These are phyloP conservation scores for Drosophila truncata DNA, from an alignment of 1,140 invertebrate genomes.

Conservation along the genomic window DNA sequence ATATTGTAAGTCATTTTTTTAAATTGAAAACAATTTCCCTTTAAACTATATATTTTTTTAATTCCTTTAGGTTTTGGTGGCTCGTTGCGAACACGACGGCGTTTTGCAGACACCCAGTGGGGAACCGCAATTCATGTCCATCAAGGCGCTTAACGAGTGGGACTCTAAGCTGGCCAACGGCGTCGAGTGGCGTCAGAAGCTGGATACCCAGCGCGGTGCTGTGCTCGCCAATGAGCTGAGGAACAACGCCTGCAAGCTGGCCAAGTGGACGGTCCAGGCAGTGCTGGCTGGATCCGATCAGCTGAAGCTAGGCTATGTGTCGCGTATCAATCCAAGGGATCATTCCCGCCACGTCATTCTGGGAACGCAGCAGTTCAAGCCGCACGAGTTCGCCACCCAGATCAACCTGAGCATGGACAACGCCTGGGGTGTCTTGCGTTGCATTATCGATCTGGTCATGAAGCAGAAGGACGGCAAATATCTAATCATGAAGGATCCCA, in stretches of 20 bases:
- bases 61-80: slow-evolving; percentile 89
- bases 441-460: slow-evolving; percentile 99
- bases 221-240: slow-evolving; percentile 99
- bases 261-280: slow-evolving; percentile 99
- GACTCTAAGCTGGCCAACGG: slow-evolving; percentile 97
- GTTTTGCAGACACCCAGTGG: slow-evolving; percentile 96
- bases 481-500: slow-evolving; percentile 99
- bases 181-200: slow-evolving; percentile 98
- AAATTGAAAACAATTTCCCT: background rate
- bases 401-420: slow-evolving; percentile 99
- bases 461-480: slow-evolving; percentile 99
- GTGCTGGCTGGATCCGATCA: slow-evolving; percentile 98
- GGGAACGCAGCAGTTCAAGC: slow-evolving; percentile 99
- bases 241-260: slow-evolving; percentile 99
- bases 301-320: slow-evolving; percentile 99
- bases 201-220: slow-evolving; percentile 98
- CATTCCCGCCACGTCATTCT: slow-evolving; percentile 98
- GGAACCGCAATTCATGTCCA: slow-evolving; percentile 97
- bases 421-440: slow-evolving; percentile 99
- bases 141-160: slow-evolving; percentile 99
- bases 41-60: background rate
- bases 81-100: slow-evolving; percentile 98
- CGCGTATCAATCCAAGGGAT: slow-evolving; percentile 96
- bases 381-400: slow-evolving; percentile 98
- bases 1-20: slow-evolving; percentile 88